Evolutionary conservation across 2,888 invertebrate species (phyloP), one percentile per base, ranked within the genome.

Genomic region (Thereva unica): DNA sequence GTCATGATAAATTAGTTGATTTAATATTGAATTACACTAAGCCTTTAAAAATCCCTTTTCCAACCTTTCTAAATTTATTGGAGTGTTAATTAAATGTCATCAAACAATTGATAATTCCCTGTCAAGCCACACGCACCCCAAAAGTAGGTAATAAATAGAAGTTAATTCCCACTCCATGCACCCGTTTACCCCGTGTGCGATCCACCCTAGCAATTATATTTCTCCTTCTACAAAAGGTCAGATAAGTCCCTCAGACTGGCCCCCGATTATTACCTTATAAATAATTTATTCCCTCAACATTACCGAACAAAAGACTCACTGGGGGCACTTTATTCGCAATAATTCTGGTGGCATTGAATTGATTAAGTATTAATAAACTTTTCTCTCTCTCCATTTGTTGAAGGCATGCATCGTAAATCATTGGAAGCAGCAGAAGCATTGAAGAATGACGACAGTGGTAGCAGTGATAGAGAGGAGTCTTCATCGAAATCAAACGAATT

Each of bases 351-450:
- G 12, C n/a, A 6, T 9, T 8, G 5, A 50, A 23, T 8, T 12
- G 34, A 50, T 50, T 34, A 38, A 47, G 35, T 41, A 57, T 53
- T 42, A 53, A 45, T 45, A 38, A 63, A 38, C 55, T 45, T 37
- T 38, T 50, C 35, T 5, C 4, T 44, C 52, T 59, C 7, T 64
- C 12, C 38, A 44, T 34, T 23, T 50, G 41, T 50, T 64, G 47
- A 1, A 98, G 98, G 98, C 80, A 98, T 98, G 98, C 98, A 98
- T 84, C 91, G 97, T 76, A 98, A 98, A 84, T 97, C 96, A 57
- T 83, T 97, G 77, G 98, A 98, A 85, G 97, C 98, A 64, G 95
- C 97, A 72, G 94, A 94, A 75, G 93, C 96, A 79, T 88, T 97
- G 71, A 95, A 94, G 82, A 71, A 71, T 64, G 95, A 95, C 76